Conservation (phyloP, 2,888 invertebrate genomes). For the Lordiphosa fenestrarum region DNA sequence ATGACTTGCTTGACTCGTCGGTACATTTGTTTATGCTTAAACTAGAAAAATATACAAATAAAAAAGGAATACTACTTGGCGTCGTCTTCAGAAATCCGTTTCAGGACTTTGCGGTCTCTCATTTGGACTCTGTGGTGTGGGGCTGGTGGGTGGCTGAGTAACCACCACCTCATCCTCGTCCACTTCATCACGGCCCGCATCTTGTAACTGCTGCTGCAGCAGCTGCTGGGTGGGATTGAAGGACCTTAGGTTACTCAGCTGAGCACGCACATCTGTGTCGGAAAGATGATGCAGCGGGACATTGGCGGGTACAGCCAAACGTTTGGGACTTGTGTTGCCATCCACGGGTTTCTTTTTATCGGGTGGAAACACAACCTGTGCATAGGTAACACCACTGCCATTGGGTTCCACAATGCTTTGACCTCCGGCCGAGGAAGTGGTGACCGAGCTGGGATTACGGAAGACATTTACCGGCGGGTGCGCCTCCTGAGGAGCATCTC, state of each 20-base stretch:
- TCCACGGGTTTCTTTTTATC: constrained; percentile 67
- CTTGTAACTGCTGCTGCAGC: not conserved
- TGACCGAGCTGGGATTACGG: constrained; percentile 74
- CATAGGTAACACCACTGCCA: constrained; percentile 69
- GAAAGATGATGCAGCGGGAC: constrained; percentile 77
- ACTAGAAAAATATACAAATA: constrained; percentile 13
- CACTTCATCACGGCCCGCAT: constrained; percentile 22
- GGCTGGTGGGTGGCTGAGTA: constrained; percentile 7
- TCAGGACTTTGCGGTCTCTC: constrained; percentile 77
- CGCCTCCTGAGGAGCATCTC: constrained; percentile 32
- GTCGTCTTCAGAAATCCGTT: constrained; percentile 70
- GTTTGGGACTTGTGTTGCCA: constrained; percentile 71
- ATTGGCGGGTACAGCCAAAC: constrained; percentile 74
- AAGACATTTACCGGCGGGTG: constrained; percentile 55
- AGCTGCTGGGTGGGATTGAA: constrained; percentile 52
- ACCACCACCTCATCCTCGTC: constrained; percentile 14
- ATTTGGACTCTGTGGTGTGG: constrained; percentile 19
- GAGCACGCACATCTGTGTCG: constrained; percentile 75
- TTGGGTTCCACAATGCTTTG: constrained; percentile 63
- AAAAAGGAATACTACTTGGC: constrained; percentile 26
- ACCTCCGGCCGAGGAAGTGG: constrained; percentile 69
- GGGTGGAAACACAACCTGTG: constrained; percentile 78
- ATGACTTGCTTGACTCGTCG: constrained; percentile 15
- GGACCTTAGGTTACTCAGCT: constrained; percentile 74
- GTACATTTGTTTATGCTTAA: constrained; percentile 17